These are phyloP conservation scores for Pollachius pollachius DNA, from an alignment of 2,113 vertebrate genomes.

Conservation along the genomic window DNA sequence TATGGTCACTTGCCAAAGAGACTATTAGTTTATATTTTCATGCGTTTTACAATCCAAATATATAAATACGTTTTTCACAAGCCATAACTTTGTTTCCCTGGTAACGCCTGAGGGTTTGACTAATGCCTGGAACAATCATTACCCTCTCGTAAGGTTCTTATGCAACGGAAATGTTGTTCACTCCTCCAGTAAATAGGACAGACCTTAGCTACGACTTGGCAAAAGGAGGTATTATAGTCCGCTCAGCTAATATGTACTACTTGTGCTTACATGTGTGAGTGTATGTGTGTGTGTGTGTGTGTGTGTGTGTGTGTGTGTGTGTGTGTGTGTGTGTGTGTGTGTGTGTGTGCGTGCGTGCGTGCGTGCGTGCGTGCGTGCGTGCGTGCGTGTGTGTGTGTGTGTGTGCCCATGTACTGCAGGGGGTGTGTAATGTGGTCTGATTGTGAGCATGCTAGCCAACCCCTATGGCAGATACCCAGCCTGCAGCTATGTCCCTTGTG, in stretches of 20 bases:
- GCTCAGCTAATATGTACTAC: background rate
- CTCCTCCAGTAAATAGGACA: too few relatives aligned
- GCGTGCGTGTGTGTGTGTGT: conserved; percentile 11
- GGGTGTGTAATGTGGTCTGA: background rate
- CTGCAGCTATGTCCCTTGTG: conserved; percentile 21
- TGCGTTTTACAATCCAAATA: too few relatives aligned
- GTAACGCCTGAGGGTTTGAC: too few relatives aligned
- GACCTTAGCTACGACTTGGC: too few relatives aligned
- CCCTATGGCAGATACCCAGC: conserved; percentile 20
- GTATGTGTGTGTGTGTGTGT: background rate
- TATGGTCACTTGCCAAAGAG: too few relatives aligned
- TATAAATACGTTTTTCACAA: too few relatives aligned
- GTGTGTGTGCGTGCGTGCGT: background rate
- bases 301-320: conserved; percentile 1
- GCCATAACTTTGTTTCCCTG: too few relatives aligned
- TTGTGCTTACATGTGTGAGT: conserved; percentile 2
- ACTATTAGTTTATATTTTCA: too few relatives aligned
- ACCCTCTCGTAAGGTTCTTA: too few relatives aligned
- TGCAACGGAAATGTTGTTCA: too few relatives aligned
- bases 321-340: background rate
- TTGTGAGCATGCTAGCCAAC: background rate
- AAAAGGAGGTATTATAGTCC: too few relatives aligned
- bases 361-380: conserved; percentile 8
- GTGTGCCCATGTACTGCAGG: background rate
- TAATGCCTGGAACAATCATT: too few relatives aligned